Conservation (phyloP, 2,888 invertebrate species). For the Drosophila conformis region DNA sequence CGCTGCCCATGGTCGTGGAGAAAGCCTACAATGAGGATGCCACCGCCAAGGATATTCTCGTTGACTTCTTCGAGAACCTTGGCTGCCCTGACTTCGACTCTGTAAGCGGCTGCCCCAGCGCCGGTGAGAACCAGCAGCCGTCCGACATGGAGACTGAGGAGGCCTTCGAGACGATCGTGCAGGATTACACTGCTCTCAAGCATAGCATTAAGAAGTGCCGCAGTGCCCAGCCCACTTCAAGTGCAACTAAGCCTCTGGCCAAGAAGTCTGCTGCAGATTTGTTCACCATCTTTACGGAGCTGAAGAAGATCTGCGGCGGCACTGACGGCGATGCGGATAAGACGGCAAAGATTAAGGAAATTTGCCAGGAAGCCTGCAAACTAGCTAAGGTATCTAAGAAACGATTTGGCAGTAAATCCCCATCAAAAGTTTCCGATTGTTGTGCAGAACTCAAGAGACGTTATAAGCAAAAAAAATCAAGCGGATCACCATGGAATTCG, state of each 20-base stretch:
- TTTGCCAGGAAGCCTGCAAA: slow-evolving; percentile 61
- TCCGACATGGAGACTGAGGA: slow-evolving; percentile 49
- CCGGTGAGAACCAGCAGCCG: slow-evolving; percentile 25
- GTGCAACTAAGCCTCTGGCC: not conserved
- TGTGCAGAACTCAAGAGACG: slow-evolving; percentile 6
- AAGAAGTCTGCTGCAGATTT: slow-evolving; percentile 60
- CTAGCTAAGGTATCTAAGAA: slow-evolving; percentile 29
- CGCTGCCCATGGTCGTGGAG: slow-evolving; percentile 70
- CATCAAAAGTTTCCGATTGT: not conserved
- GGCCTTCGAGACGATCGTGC: slow-evolving; percentile 51
- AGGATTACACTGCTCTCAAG: slow-evolving; percentile 49
- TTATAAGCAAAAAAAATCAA: slow-evolving; percentile 6
- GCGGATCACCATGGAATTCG: slow-evolving; percentile 27
- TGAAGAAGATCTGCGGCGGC: slow-evolving; percentile 67
- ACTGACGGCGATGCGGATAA: slow-evolving; percentile 4
- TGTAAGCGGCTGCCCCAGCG: not conserved
- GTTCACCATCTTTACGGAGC: slow-evolving; percentile 76
- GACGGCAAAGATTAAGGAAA: slow-evolving; percentile 36
- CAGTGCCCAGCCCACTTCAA: not conserved
- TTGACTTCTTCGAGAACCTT: slow-evolving; percentile 62
- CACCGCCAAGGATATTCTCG: slow-evolving; percentile 79
- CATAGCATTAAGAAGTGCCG: slow-evolving; percentile 44
- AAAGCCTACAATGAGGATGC: slow-evolving; percentile 74
- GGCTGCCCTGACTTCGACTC: slow-evolving; percentile 11
- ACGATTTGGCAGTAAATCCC: not conserved